Evolutionary conservation across 2,113 vertebrate species (phyloP), one percentile per base, ranked within the genome.

Genomic region (Equus quagga): DNA sequence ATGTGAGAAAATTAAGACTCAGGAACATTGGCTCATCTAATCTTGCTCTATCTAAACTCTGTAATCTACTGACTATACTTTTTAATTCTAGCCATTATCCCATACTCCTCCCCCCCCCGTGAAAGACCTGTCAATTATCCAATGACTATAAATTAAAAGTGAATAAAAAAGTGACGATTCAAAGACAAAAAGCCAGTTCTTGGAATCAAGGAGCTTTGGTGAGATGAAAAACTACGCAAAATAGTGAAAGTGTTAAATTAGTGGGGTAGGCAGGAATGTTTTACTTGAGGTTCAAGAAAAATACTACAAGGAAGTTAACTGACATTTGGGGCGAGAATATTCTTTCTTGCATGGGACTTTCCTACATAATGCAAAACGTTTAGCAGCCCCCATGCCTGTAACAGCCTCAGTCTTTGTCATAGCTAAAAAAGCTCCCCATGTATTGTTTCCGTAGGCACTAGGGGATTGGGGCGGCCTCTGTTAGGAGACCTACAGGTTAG

Each of bases 71-170:
- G n/a, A 49, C 17, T 54, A 31, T 33, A 83, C 36, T 79, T 90
- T 69, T 36, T 69, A 75, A 91, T 96, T 86, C 81, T 83, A n/a
- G 54, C 54, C 33, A 51, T 24, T 31, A 44, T 6, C 7, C 26
- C 64, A 46, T 26, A 6, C 10, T 10, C 3, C 31, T 46, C 24
- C 12, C 41, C 24, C 12, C 18, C 10, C 72, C 36, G 60, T 36
- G 85, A 89, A 85, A 92, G 49, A 76, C 4, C 3, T 82, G 24
- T 64, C 44, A 3, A n/a, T 76, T 44, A 92, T 80, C 44, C 58
- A 41, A 28, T 54, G 49, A 93, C 18, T 70, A 88, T 70, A 46
- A 80, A 73, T 92, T 91, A 95, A 85, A 91, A 89, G 67, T 46
- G 21, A 91, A 84, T 26, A 81, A 46, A 85, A 84, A 91, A 90